Percentiles rank a stretch among this genome's conserved stretches.
These are phyloP conservation scores for Diabrotica virgifera DNA, from an alignment of 1,140 invertebrate genomes.

Conservation along the genomic window DNA sequence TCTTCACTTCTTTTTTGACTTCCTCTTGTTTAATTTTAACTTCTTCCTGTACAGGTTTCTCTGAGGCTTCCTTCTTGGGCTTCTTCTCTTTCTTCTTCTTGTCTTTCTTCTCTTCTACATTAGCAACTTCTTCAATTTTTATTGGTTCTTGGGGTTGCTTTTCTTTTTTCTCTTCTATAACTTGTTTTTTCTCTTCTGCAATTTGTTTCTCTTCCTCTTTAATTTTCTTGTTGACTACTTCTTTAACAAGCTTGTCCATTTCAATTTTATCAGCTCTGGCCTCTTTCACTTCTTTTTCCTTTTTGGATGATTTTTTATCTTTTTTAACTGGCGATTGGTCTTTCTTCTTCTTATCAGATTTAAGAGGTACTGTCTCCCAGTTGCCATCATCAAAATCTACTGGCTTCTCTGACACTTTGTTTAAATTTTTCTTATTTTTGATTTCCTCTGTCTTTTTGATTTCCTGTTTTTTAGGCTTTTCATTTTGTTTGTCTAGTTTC, in stretches of 20 bases:
- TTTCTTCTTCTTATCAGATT: conserved; percentile 63
- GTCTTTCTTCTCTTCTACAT: conserved; percentile 51
- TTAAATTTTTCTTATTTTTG: conserved; percentile 56
- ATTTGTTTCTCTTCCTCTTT: conserved; percentile 45
- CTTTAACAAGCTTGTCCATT: conserved; percentile 54
- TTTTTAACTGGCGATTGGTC: conserved; percentile 56
- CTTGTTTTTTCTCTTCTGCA: conserved; percentile 45
- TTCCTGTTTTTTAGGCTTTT: conserved; percentile 51
- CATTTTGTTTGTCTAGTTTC: conserved; percentile 42
- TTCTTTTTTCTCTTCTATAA: conserved; percentile 47
- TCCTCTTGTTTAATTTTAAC: conserved; percentile 1
- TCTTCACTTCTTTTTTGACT: conserved; percentile 32
- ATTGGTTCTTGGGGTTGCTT: conserved; percentile 45
- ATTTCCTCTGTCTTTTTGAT: conserved; percentile 52
- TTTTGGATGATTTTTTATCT: conserved; percentile 52
- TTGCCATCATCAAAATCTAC: conserved; percentile 71
- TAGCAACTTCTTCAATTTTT: conserved; percentile 43
- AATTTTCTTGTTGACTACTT: conserved; percentile 53
- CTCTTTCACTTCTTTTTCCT: conserved; percentile 11
- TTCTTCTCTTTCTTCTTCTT: conserved; percentile 51
- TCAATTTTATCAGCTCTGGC: conserved; percentile 31
- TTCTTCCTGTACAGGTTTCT: conserved; percentile 23
- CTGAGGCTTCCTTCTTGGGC: conserved; percentile 35
- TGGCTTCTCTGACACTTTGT: conserved; percentile 61
- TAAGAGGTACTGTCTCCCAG: conserved; percentile 70